Evolutionary conservation across 2,113 vertebrate species (phyloP), one percentile per base, ranked within the genome.

Genomic region (Forbesichthys papilliferus): DNA sequence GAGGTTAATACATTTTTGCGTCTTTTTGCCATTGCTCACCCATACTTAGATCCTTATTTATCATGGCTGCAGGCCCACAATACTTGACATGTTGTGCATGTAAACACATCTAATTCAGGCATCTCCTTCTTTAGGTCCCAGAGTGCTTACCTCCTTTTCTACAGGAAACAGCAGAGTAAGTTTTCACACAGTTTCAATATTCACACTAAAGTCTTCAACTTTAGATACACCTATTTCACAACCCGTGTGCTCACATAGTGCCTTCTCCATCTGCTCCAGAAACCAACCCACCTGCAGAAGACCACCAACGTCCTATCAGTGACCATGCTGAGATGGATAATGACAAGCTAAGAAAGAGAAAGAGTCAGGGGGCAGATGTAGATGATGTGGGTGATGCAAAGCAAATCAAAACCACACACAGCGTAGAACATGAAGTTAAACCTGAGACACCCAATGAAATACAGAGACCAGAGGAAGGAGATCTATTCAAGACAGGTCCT

Each of bases 101-200:
- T 42, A 42, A 42, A 42, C 36, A 0, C 20, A 1, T 27, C 57
- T 9, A 54, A 63, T 54, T 18, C 4, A 13, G 5, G 2, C 11
- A 61, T 71, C 42, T 63, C 62, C 74, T 42, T 16, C 61, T 1
- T 3, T 27, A 89, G 86, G n/a, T 87, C 74, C 53, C 0, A 0
- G 1, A 65, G 4, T 18, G 79, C 75, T 9, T 85, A 87, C 68
- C 71, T 91, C 11, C 84, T 90, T 3, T 84, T 87, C 69, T 89
- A 90, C 73, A 83, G 48, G 56, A 86, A 77, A 78, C 52, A n/a
- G 20, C 67, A 20, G 33, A 49, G 81, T 86, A 62, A 80, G 79
- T 59, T 66, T 12, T 0, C 9, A 18, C 2, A 47, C 0, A 61
- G 8, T 4, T 58, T 42, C 2, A 47, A 5, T 58, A 0, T 4